Percentiles rank a stretch among this genome's conserved stretches.
phyloP scores from a whole-genome alignment of 64 coral and sea anemone species.

The Montipora efflorescens region DNA sequence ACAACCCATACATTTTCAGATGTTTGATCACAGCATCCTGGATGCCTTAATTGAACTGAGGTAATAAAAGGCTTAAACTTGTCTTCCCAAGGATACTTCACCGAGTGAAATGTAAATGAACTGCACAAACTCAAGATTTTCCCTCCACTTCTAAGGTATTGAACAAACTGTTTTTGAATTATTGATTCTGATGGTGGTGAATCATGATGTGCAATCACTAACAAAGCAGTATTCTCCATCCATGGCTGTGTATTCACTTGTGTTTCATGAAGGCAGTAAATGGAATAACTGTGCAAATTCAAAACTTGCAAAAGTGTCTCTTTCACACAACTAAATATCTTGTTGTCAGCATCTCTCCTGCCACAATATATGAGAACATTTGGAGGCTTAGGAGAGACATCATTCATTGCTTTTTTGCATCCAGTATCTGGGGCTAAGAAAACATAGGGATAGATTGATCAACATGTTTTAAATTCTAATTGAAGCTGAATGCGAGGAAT shows the following conservation, averaged over 20 bases:
- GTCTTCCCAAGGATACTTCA: neutral
- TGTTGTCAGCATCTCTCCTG: neutral
- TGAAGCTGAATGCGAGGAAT: too few relatives aligned
- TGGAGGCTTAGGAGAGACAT: constrained; percentile 55
- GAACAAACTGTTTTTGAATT: constrained; percentile 19
- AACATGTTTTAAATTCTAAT: neutral
- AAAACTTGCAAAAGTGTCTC: constrained; percentile 37
- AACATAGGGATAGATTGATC: neutral
- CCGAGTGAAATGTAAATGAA: constrained; percentile 16
- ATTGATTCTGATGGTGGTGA: neutral
- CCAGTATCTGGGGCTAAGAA: neutral
- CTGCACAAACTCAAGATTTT: constrained; percentile 53
- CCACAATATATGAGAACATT: constrained; percentile 79
- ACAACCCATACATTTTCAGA: neutral
- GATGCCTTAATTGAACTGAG: neutral
- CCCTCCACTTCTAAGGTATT: constrained; percentile 62
- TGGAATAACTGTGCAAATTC: constrained; percentile 71
- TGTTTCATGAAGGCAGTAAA: constrained; percentile 67
- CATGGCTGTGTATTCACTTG: constrained; percentile 60
- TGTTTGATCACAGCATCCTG: neutral
- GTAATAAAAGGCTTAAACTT: neutral
- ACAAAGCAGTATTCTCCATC: constrained; percentile 70
- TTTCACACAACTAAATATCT: constrained; percentile 43
- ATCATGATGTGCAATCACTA: constrained; percentile 50
- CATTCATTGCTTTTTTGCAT: neutral